Evolutionary conservation across 2,113 vertebrate species (phyloP), one percentile per base, ranked within the genome.

Genomic region (Ochotona curzoniae): DNA sequence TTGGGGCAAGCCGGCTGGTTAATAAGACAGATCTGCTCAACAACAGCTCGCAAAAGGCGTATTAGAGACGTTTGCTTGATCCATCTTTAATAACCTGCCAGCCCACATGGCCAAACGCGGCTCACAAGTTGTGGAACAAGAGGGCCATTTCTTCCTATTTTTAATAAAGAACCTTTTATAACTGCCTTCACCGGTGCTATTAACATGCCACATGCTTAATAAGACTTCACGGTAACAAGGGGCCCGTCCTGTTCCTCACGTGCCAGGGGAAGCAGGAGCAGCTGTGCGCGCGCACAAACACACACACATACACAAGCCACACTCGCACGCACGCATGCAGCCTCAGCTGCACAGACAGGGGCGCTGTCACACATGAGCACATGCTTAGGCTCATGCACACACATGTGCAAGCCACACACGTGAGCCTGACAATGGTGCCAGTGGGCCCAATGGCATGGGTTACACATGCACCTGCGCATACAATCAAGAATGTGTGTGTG

Each of bases 81-180:
- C 84, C 32, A 89, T 91, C 97, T 97, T 95, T 93, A 96, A 93
- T 97, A 89, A 93, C 71, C 93, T 79, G 96, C 94, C 96, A 89
- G 93, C 30, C 70, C 0, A 1, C 10, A 15, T 0, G 0, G 86
- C 76, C 54, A 23, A 76, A 95, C 57, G 44, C n/a, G 35, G 69
- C 38, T 30, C 92, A 60, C 87, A 88, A 94, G 94, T 94, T 90
- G 90, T 74, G 93, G 93, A 97, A 93, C 95, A 79, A 74, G 86
- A 87, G 93, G 85, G 69, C 95, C 63, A 70, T 95, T 96, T 96
- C 2, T 93, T 81, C 4, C 11, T 94, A 18, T 96, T 97, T 96
- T 96, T 97, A 96, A 96, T 96, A 97, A 96, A 97, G 96, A 96
- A 93, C 70, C 93, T 96, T 94, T 83, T 87, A 96, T 93, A 94